A percentile compares a stretch with the other conserved stretches of the same genome.
phyloP scores from a whole-genome alignment of 2,797 vertebrate genomes.

The Bufotes viridis region DNA sequence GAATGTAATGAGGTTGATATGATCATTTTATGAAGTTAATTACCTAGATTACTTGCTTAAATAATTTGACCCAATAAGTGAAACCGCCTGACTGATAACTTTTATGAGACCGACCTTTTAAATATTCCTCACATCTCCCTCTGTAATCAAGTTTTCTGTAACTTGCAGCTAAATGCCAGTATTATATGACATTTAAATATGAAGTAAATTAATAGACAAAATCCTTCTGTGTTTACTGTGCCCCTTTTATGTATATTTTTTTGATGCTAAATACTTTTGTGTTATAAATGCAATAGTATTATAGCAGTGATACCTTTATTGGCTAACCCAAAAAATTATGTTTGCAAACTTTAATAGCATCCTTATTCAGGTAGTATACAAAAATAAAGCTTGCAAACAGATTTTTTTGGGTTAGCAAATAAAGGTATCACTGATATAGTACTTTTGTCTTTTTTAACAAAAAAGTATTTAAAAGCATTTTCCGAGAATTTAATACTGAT shows the following conservation, averaged over 20 bases:
- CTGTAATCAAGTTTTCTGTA: constrained; percentile 40
- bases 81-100: constrained; percentile 38
- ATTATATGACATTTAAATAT: constrained; percentile 56
- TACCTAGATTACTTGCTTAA: constrained; percentile 39
- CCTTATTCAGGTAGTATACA: too few relatives aligned
- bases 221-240: constrained; percentile 40
- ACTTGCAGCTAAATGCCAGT: constrained; percentile 54
- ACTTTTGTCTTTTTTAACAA: too few relatives aligned
- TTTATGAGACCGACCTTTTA: constrained; percentile 54
- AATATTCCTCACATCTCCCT: constrained; percentile 39
- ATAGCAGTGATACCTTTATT: too few relatives aligned
- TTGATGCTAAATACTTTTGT: too few relatives aligned
- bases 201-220: constrained; percentile 43
- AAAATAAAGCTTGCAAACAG: too few relatives aligned
- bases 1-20: background rate
- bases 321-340: too few relatives aligned
- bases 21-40: constrained; percentile 41
- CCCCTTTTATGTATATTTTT: constrained; percentile 24
- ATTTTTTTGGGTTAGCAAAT: too few relatives aligned
- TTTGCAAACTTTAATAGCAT: too few relatives aligned
- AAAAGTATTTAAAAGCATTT: too few relatives aligned
- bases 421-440: too few relatives aligned
- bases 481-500: too few relatives aligned
- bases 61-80: constrained; percentile 56
- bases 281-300: too few relatives aligned